Base-by-base conservation (phyloP, 2,888 invertebrate species). In the Fragum fragum region DNA sequence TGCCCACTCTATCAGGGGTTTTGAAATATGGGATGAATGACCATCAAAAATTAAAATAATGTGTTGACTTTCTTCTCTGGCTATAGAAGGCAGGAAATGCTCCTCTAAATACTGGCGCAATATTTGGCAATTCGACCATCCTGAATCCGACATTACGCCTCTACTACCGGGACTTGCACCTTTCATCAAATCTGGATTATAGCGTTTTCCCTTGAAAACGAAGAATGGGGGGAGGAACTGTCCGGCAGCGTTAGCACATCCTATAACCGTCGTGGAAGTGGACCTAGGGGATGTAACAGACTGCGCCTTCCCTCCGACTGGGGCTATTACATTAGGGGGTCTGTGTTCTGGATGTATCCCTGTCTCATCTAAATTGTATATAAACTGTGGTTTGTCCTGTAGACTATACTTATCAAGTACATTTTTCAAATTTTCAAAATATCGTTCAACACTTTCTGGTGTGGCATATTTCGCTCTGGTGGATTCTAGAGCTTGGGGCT, bases 31-130 rank as follows among this genome's bases (percentile, higher is more conserved):
- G 0, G 85, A 75, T 1, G 55, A 21, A 21, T 79, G 79, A 16
- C 79, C 79, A 42, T 83, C 82, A 55, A 55, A 73, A 1, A 84
- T 52, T 0, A 79, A 52, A 16, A 76, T 32, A 7, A 79, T 39
- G 14, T 53, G 57, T 21, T 73, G 14, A 39, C 21, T 57, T 1
- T n/a, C 21, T 9, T 18, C 16, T 9, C 14, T 2, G 1, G 55
- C 9, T 26, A 29, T 42, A 32, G 42, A 55, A 26, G 69, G 55
- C n/a, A 78, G 53, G n/a, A 73, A 73, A 23, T 78, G 72, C 11
- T 66, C 11, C n/a, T 78, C 77, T 14, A 76, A 70, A 29, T 71
- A 76, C 18, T 53, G 18, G 9, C 59, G 29, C 16, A 6, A 21
- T 1, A 68, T 36, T 73, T n/a, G 21, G 76, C 73, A 18, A 81